These are phyloP conservation scores for Lycophotia porphyrea DNA, from an alignment of 2,888 invertebrate genomes.

Conservation along the genomic window DNA sequence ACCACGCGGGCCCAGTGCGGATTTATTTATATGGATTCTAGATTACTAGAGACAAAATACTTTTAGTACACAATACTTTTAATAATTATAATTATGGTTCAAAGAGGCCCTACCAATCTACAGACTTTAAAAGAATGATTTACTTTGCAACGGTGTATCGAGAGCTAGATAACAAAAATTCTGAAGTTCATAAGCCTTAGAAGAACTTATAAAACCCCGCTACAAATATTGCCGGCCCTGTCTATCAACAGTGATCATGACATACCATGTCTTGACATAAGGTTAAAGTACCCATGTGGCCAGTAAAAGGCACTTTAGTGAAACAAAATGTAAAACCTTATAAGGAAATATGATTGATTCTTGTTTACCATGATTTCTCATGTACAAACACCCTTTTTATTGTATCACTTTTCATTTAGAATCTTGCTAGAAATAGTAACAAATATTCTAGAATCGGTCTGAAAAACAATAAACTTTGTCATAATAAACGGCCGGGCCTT, in stretches of 20 bases:
- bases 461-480: neutral
- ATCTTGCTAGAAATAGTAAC: neutral
- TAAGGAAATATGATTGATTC: neutral
- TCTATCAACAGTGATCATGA: neutral
- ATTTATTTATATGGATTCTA: neutral
- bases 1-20: too few species aligned
- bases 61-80: neutral
- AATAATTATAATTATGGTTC: neutral
- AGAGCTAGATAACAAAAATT: neutral
- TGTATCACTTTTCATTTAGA: neutral
- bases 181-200: neutral
- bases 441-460: neutral
- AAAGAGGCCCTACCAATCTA: neutral
- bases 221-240: neutral
- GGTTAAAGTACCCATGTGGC: neutral
- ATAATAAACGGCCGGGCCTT: neutral
- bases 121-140: neutral
- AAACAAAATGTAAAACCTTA: neutral
- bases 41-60: neutral
- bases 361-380: neutral
- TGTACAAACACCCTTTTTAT: neutral
- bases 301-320: neutral
- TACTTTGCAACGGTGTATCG: neutral
- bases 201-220: too few species aligned
- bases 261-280: neutral